phyloP scores from a whole-genome alignment of 2,797 vertebrate species.

The Limosa lapponica region DNA sequence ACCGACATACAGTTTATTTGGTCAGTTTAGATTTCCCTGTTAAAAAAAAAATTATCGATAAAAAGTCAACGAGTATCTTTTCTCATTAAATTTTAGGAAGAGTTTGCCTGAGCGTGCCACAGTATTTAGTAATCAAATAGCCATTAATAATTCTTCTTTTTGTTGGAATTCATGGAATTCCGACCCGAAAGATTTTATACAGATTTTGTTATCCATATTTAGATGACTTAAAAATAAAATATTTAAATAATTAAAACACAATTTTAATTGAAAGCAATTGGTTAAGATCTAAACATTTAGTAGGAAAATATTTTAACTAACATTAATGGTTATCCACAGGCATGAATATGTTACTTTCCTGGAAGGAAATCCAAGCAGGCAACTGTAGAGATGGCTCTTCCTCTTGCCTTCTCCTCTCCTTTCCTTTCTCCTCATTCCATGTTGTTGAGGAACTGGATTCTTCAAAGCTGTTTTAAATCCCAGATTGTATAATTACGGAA shows the following conservation, averaged over 20 bases:
- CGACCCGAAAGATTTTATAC: neutral
- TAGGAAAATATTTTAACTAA: neutral
- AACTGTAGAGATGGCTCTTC: neutral
- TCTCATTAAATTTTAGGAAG: neutral
- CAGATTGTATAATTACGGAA: neutral
- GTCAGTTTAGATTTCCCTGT: neutral
- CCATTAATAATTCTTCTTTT: neutral
- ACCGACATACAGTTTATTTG: neutral
- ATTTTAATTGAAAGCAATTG: neutral
- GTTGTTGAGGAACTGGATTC: neutral
- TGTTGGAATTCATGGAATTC: rapidly evolving
- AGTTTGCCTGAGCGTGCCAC: neutral
- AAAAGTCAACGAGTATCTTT: neutral
- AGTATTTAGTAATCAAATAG: neutral
- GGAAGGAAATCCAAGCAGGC: neutral
- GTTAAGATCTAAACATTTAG: neutral
- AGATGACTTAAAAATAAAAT: neutral
- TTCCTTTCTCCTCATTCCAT: neutral
- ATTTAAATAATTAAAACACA: neutral
- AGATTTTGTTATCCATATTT: neutral
- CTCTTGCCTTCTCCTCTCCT: neutral
- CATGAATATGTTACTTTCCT: neutral
- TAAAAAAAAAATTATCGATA: neutral
- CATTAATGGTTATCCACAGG: neutral
- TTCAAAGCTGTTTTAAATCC: neutral